These are phyloP conservation scores for Macrotis lagotis DNA, from an alignment of 2,113 vertebrate species.

Conservation along the genomic window DNA sequence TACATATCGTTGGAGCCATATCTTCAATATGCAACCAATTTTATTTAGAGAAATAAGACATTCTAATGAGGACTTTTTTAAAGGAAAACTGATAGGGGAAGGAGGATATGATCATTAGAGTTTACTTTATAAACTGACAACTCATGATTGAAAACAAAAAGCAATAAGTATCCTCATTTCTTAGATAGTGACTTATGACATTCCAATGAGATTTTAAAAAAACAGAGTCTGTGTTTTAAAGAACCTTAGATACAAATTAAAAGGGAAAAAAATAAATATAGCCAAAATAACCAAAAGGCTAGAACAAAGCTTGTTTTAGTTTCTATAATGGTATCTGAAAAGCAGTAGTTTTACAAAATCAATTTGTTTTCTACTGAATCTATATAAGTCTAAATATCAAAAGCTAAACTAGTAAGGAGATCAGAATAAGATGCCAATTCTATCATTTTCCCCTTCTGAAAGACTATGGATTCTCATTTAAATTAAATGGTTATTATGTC, in stretches of 20 bases:
- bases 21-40: conserved; percentile 58
- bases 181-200: conserved; percentile 1
- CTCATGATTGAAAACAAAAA: conserved; percentile 60
- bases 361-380: conserved; percentile 60
- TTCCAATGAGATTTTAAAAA: conserved; percentile 37
- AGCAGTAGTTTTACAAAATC: conserved; percentile 60
- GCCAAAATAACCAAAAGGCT: conserved; percentile 28
- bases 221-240: background rate
- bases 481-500: conserved; percentile 27
- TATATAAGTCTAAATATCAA: conserved; percentile 36
- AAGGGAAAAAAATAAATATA: conserved; percentile 39
- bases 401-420: conserved; percentile 12
- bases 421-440: conserved; percentile 10
- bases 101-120: background rate
- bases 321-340: conserved; percentile 44
- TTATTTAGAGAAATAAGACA: conserved; percentile 48
- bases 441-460: conserved; percentile 46
- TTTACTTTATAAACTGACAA: conserved; percentile 48
- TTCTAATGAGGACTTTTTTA: background rate
- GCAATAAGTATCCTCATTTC: background rate
- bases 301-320: conserved; percentile 50
- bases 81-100: background rate
- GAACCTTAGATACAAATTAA: conserved; percentile 36
- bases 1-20: conserved; percentile 63
- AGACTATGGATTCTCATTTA: conserved; percentile 45